Conservation (phyloP, 2,888 invertebrate species). For the Mongoloraphidia duomilia region DNA sequence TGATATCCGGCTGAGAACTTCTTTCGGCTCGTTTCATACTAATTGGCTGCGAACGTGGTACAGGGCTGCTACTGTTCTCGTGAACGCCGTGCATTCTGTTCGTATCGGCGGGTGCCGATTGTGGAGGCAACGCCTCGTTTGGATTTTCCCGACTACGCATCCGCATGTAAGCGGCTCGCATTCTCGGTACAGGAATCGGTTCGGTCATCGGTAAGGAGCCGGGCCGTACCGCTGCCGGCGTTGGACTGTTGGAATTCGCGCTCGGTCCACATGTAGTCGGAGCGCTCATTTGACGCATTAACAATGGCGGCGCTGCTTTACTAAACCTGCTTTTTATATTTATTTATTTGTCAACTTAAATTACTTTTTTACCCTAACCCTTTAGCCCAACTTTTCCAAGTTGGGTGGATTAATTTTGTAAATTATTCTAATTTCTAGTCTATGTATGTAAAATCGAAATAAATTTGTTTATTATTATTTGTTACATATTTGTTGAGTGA, state of each 20-base stretch:
- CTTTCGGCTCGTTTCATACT: constrained; percentile 65
- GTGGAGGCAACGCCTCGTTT: constrained; percentile 19
- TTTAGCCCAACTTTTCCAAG: too few species aligned
- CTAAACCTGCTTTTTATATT: too few species aligned
- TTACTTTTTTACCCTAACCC: too few species aligned
- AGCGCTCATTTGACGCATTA: too few species aligned
- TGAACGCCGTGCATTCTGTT: too few species aligned
- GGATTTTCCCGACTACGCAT: constrained; percentile 21
- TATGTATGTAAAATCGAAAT: too few species aligned
- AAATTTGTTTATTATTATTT: too few species aligned
- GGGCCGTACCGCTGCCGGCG: constrained; percentile 37
- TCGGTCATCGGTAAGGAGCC: constrained; percentile 56
- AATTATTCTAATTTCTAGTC: too few species aligned
- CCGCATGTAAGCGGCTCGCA: constrained; percentile 36
- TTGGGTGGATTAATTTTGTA: too few species aligned
- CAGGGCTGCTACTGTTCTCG: constrained; percentile 29
- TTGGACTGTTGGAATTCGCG: neutral
- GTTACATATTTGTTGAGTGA: too few species aligned
- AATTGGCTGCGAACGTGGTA: constrained; percentile 77
- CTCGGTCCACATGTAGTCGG: neutral
- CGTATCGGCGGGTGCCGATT: constrained; percentile 16
- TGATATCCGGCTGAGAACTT: constrained; percentile 62
- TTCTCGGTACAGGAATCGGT: constrained; percentile 63
- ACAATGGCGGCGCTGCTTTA: too few species aligned
- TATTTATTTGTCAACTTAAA: too few species aligned